Conservation (phyloP, 23 tunicate genomes). For the Ascidia mentula region DNA sequence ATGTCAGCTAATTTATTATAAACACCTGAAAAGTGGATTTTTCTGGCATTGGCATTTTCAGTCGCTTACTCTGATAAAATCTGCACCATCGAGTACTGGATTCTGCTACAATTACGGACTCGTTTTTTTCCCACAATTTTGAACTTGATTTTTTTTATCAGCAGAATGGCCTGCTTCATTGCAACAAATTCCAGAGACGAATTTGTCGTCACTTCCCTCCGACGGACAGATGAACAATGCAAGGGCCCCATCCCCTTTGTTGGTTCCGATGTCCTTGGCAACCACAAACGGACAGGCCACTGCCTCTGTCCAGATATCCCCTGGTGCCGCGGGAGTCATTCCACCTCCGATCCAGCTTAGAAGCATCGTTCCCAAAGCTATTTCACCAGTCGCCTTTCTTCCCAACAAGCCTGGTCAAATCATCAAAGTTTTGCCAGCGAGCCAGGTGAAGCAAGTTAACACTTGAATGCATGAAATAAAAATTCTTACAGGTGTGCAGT, state of each 20-base stretch:
- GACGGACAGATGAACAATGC: neutral
- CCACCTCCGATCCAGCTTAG: constrained; percentile 85
- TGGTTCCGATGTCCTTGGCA: neutral
- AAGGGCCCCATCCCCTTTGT: neutral
- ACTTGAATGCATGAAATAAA: neutral
- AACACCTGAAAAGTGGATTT: no score
- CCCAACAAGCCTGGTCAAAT: constrained; percentile 86
- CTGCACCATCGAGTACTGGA: no score
- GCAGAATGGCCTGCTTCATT: neutral
- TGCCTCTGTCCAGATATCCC: neutral
- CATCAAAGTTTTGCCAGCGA: constrained; percentile 67
- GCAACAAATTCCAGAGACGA: neutral
- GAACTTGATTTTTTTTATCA: neutral
- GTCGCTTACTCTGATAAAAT: no score
- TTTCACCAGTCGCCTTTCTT: constrained; percentile 55
- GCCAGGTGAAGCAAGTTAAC: constrained; percentile 34
- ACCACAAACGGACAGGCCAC: neutral
- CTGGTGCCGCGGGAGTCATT: neutral
- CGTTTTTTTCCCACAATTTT: neutral
- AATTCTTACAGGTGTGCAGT: no score
- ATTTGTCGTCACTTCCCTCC: neutral
- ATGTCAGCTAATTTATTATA: no score
- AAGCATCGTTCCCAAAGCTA: constrained; percentile 63
- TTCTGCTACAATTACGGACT: no score
- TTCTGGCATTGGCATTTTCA: no score